A percentile compares a stretch with the other conserved stretches of the same genome.
Evolutionary conservation across 2,113 vertebrate genomes (phyloP).

Genomic region (Cyphomyrus plagiostoma): DNA sequence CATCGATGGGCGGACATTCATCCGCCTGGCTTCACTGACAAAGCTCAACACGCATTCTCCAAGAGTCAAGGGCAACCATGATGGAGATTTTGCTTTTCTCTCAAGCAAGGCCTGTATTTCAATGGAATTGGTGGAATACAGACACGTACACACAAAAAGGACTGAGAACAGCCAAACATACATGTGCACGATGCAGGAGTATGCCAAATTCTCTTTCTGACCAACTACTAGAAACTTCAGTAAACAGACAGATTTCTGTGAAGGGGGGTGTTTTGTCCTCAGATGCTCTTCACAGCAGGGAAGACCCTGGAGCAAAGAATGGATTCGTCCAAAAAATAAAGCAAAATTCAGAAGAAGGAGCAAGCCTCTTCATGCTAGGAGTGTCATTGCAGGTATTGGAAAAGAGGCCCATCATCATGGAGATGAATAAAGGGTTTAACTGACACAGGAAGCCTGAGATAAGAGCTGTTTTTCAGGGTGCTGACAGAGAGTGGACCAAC

Average conservation of each 20-base stretch:
- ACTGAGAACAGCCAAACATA: constrained; percentile 6
- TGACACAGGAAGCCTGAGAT: background rate
- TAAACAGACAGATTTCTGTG: background rate
- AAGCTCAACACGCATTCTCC: background rate
- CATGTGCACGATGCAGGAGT: constrained; percentile 3
- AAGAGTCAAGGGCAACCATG: background rate
- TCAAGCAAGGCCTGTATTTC: background rate
- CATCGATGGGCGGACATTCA: background rate
- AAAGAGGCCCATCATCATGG: background rate
- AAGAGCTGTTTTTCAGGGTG: background rate
- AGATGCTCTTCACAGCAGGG: background rate
- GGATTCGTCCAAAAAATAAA: background rate
- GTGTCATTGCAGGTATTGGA: background rate
- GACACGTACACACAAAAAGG: background rate
- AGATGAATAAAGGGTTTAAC: background rate
- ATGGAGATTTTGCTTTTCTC: background rate
- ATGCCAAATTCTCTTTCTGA: constrained; percentile 1
- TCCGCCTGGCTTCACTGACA: background rate
- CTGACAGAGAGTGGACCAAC: background rate
- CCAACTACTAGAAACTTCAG: background rate
- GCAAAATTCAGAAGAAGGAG: background rate
- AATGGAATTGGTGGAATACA: background rate
- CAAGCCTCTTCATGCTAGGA: background rate
- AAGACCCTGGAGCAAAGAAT: background rate
- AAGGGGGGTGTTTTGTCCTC: background rate